Conservation (phyloP, 2,888 invertebrate genomes). For the Nematopogon swammerdamellus region DNA sequence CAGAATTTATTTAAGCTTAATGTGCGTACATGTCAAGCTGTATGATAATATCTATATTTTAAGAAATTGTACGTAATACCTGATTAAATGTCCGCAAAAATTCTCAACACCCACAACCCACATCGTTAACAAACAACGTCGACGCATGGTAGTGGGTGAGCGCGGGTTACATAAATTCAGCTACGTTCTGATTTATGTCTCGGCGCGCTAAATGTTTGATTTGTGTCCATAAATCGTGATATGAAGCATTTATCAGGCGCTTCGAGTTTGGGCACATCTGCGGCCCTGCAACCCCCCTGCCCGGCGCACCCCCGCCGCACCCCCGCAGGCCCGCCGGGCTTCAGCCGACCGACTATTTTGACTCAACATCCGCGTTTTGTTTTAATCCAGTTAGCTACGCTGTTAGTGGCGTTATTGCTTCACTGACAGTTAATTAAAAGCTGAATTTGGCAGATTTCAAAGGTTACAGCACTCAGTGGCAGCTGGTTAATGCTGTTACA, state of each 20-base stretch:
- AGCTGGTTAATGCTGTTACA: too few relatives aligned
- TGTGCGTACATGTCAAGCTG: too few relatives aligned
- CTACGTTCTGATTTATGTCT: slow-evolving; percentile 47
- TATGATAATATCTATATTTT: too few relatives aligned
- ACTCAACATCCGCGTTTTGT: neutral
- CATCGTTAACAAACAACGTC: too few relatives aligned
- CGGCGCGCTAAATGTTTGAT: slow-evolving; percentile 47
- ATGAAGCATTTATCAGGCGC: slow-evolving; percentile 31
- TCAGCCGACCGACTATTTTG: neutral
- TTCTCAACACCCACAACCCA: too few relatives aligned
- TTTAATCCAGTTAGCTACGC: neutral
- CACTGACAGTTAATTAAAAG: neutral
- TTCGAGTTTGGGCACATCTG: neutral
- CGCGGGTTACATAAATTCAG: slow-evolving; percentile 28
- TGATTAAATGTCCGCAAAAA: too few relatives aligned
- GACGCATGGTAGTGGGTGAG: too few relatives aligned
- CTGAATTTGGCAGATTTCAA: neutral
- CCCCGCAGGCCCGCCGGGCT: neutral
- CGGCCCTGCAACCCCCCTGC: too few relatives aligned
- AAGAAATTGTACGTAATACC: too few relatives aligned
- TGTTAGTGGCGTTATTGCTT: neutral
- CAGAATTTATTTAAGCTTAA: too few relatives aligned
- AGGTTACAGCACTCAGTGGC: neutral
- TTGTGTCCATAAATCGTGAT: slow-evolving; percentile 53
- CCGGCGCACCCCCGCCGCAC: neutral